Percentiles rank a stretch among this genome's conserved stretches.
These are phyloP conservation scores for Malacoctenus gilli DNA, from an alignment of 2,797 vertebrate genomes.

Conservation along the genomic window DNA sequence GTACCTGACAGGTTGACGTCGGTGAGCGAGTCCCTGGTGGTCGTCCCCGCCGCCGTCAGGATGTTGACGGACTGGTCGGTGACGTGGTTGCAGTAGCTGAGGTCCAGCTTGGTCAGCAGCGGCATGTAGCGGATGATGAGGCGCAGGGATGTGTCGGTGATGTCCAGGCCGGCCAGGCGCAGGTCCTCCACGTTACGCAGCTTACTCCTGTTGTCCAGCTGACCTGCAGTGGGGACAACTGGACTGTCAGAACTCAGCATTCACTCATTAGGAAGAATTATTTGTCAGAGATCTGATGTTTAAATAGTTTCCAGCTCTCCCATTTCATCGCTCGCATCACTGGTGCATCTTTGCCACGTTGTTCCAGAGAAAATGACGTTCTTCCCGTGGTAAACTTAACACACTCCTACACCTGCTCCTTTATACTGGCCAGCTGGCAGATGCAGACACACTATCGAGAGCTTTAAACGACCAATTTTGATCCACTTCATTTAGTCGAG, in stretches of 20 bases:
- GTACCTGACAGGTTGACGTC: slow-evolving; percentile 92
- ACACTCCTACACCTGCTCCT: too few relatives aligned
- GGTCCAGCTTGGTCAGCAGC: slow-evolving; percentile 89
- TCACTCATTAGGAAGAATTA: too few relatives aligned
- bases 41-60: slow-evolving; percentile 92
- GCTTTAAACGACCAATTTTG: too few relatives aligned
- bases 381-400: too few relatives aligned
- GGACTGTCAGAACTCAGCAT: not conserved
- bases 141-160: slow-evolving; percentile 90
- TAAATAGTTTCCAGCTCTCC: too few relatives aligned
- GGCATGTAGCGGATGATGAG: slow-evolving; percentile 95
- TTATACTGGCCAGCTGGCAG: too few relatives aligned
- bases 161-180: slow-evolving; percentile 91
- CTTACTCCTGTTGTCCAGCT: slow-evolving; percentile 94
- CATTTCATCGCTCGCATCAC: too few relatives aligned
- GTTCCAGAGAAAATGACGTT: too few relatives aligned
- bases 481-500: too few relatives aligned
- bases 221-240: slow-evolving; percentile 77
- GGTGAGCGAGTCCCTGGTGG: slow-evolving; percentile 90
- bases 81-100: slow-evolving; percentile 96
- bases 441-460: too few relatives aligned
- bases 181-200: slow-evolving; percentile 92
- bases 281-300: too few relatives aligned
- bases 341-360: too few relatives aligned
- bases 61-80: slow-evolving; percentile 95